phyloP scores from a whole-genome alignment of 2,113 vertebrate genomes.

The Cervus canadensis region DNA sequence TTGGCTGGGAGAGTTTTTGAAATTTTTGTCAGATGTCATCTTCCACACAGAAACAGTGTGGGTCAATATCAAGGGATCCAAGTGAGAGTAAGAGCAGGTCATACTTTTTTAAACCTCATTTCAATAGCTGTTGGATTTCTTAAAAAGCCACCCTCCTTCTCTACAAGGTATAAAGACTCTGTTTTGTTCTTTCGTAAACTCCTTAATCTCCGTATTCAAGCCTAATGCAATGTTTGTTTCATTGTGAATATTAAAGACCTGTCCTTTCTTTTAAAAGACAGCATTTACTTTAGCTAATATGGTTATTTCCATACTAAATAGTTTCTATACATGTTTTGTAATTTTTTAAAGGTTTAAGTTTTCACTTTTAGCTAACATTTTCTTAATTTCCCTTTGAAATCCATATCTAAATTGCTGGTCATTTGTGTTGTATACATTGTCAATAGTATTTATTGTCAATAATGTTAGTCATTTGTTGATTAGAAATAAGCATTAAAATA shows the following conservation, averaged over 20 bases:
- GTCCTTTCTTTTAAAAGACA: not conserved
- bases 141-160: not conserved
- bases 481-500: constrained; percentile 29
- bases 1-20: not conserved
- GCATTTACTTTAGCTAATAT: not conserved
- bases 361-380: constrained; percentile 2
- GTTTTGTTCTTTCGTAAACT: not conserved
- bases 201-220: not conserved
- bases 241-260: not conserved
- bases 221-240: not conserved
- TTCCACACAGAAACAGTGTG: not conserved
- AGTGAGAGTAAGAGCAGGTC: not conserved
- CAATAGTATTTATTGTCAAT: not conserved
- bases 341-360: not conserved
- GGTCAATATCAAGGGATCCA: constrained; percentile 6
- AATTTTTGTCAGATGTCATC: not conserved
- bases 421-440: not conserved
- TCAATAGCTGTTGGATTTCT: not conserved
- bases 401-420: not conserved
- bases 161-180: not conserved
- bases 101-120: not conserved
- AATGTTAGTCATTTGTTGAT: constrained; percentile 13
- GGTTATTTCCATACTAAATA: not conserved
- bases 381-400: not conserved
- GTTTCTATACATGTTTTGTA: not conserved